Base-by-base conservation (phyloP, 1,140 invertebrate species). In the Drosophila kohkoa region DNA sequence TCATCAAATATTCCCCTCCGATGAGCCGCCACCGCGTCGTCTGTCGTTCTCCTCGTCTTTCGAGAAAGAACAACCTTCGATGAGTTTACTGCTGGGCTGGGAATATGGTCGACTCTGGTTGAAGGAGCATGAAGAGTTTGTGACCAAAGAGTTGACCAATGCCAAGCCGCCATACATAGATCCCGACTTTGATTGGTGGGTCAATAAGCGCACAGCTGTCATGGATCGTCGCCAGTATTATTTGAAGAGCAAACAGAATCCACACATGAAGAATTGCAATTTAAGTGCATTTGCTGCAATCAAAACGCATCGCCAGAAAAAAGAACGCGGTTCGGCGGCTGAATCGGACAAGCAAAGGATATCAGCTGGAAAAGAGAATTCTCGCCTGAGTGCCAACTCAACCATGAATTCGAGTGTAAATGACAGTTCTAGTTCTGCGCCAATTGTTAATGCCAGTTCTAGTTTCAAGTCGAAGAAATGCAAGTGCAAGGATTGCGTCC, bases 81-180 rank as follows among this genome's bases (percentile, higher is more conserved):
- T 75, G 60, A 28, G 73, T 3, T 13, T 75, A 6, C 7, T 75
- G 5, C 13, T 75, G 38, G 60, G 68, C 38, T 71, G 73, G 73
- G 73, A 75, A 8, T 75, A 71, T 16, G 73, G 73, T 11, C 73
- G 73, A 1, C n/a, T 52, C 0, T 75, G 73, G 73, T 10, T 75
- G 11, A 59, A 71, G 52, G 73, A 75, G 38, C 68, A 60, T 15
- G 51, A 65, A 8, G 28, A 65, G 3, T 30, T 7, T 3, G 58
- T 71, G 8, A 5, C 10, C 1, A 49, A 49, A 6, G 43, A 51
- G 15, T 5, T 49, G 0, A 70, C 11, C 0, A 35, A 63, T 7
- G 16, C 35, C 0, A 75, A 71, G 15, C 35, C 59, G 13, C 3
- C 28, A 5, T 75, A 52, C 11, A 64, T 75, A 11, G 68, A 64